phyloP scores from a whole-genome alignment of 2,888 invertebrate genomes.

The Empis livida region DNA sequence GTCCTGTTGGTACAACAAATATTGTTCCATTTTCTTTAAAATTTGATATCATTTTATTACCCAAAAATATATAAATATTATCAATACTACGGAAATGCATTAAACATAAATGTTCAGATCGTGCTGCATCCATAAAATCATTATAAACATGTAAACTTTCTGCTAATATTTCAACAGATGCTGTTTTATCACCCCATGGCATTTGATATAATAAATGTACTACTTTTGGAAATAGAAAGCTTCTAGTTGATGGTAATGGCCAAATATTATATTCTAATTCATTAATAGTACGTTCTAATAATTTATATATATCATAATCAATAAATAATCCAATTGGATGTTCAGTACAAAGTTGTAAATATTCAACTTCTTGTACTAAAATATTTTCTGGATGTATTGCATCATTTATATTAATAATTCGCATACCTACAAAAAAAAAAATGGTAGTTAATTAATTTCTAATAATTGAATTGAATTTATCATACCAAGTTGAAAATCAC shows the following conservation, averaged over 20 bases:
- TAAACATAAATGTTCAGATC: constrained; percentile 30
- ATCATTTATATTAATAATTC: constrained; percentile 26
- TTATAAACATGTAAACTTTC: constrained; percentile 28
- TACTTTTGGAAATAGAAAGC: constrained; percentile 27
- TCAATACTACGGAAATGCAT: constrained; percentile 32
- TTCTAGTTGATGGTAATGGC: constrained; percentile 27
- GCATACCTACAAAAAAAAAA: constrained; percentile 20
- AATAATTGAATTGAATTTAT: neutral
- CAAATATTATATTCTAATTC: constrained; percentile 33
- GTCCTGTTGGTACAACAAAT: constrained; percentile 29
- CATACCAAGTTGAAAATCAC: constrained; percentile 32
- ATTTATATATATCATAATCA: constrained; percentile 27
- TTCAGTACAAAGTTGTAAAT: constrained; percentile 29
- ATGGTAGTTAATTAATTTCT: no score
- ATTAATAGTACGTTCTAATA: constrained; percentile 23
- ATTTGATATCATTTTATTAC: constrained; percentile 27
- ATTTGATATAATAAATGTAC: constrained; percentile 32
- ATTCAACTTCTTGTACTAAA: constrained; percentile 32
- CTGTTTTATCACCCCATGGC: constrained; percentile 33
- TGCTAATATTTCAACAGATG: constrained; percentile 33
- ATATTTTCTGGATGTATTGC: constrained; percentile 25
- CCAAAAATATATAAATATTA: constrained; percentile 31
- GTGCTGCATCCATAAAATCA: constrained; percentile 31
- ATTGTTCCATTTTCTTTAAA: constrained; percentile 32
- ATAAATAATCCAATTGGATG: constrained; percentile 31